Conservation (phyloP, 2,888 invertebrate genomes). For the Argyra leucocephala region DNA sequence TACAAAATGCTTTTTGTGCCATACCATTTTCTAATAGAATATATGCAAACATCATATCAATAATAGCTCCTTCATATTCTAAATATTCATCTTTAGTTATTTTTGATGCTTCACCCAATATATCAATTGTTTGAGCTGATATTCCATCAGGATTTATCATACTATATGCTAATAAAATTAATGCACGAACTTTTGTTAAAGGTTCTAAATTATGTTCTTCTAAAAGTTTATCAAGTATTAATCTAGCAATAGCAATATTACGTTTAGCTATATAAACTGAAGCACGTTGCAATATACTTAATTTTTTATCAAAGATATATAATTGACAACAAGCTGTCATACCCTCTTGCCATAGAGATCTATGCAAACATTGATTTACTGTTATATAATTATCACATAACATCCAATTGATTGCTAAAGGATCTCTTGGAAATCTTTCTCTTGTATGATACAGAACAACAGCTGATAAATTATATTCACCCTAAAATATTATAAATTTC, state of each 20-base stretch:
- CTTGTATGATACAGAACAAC: conserved; percentile 54
- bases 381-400: conserved; percentile 52
- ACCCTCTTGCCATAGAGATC: conserved; percentile 57
- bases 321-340: conserved; percentile 59
- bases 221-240: conserved; percentile 35
- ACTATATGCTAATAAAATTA: conserved; percentile 60
- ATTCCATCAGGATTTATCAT: conserved; percentile 45
- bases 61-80: conserved; percentile 63
- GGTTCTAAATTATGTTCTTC: conserved; percentile 41
- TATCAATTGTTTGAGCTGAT: conserved; percentile 50
- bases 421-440: conserved; percentile 55
- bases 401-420: conserved; percentile 57
- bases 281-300: conserved; percentile 51
- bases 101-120: conserved; percentile 61
- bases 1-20: conserved; percentile 62
- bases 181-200: conserved; percentile 50
- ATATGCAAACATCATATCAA: conserved; percentile 71
- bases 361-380: conserved; percentile 45
- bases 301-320: conserved; percentile 56
- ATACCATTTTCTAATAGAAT: conserved; percentile 63
- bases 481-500: conserved; percentile 17
- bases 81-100: conserved; percentile 65
- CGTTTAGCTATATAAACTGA: conserved; percentile 40
- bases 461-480: conserved; percentile 50
- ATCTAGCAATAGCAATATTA: conserved; percentile 39